A percentile compares a stretch with the other conserved stretches of the same genome.
Evolutionary conservation across 2,113 vertebrate genomes (phyloP).

Genomic region (Catagonus wagneri): DNA sequence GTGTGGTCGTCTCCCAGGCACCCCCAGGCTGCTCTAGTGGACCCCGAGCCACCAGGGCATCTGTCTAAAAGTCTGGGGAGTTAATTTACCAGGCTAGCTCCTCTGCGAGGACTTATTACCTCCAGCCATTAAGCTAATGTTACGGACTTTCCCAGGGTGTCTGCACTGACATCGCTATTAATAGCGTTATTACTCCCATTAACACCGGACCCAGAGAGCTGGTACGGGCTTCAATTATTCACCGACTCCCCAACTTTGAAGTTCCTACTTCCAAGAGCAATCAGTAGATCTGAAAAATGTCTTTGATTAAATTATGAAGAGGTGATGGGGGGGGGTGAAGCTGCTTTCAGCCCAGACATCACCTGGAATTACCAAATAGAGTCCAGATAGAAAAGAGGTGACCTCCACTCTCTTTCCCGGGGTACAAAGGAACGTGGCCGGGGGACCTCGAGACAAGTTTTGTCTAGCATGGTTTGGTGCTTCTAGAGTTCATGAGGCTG

Average conservation of each 20-base stretch:
- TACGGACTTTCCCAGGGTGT: slow-evolving; percentile 86
- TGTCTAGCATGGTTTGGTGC: neutral
- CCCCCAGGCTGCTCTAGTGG: neutral
- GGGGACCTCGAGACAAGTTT: neutral
- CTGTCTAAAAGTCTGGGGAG: slow-evolving; percentile 79
- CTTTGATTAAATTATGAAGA: slow-evolving; percentile 79
- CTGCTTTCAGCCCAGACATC: slow-evolving; percentile 17
- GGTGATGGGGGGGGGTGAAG: slow-evolving; percentile 8
- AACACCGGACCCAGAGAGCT: slow-evolving; percentile 83
- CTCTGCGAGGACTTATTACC: slow-evolving; percentile 86
- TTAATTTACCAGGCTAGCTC: slow-evolving; percentile 85
- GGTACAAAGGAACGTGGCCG: neutral
- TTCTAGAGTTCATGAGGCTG: neutral
- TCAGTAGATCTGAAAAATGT: slow-evolving; percentile 60
- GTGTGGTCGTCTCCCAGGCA: neutral
- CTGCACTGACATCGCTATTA: slow-evolving; percentile 86
- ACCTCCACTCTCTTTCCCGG: neutral
- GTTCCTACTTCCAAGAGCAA: slow-evolving; percentile 69
- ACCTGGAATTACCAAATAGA: slow-evolving; percentile 23
- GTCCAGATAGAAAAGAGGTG: neutral
- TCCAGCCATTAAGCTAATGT: slow-evolving; percentile 88
- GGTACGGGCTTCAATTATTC: slow-evolving; percentile 85
- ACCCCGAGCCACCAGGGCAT: neutral
- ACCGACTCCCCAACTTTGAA: slow-evolving; percentile 82
- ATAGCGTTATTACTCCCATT: slow-evolving; percentile 86